Base-by-base conservation (phyloP, 2,888 invertebrate species). In the Eutolmus rufibarbis region DNA sequence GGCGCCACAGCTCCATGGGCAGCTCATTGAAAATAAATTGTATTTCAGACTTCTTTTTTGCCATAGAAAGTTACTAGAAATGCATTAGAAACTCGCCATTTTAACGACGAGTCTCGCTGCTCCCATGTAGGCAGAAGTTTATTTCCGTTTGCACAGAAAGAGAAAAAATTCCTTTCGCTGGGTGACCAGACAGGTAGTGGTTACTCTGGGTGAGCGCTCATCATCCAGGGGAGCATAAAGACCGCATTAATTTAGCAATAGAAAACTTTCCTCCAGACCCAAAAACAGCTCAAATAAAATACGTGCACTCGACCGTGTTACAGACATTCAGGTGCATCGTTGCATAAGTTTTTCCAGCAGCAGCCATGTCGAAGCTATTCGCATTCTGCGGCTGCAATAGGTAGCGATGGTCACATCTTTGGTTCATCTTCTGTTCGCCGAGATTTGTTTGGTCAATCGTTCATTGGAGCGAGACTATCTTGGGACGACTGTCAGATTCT, bases 391-490 rank as follows among this genome's bases (percentile, higher is more conserved):
- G 79, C 46, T 51, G 31, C 79, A 79, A 56, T 79, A 28, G 28
- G 51, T 7, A 28, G 51, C 23, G 23, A 79, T 79, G 79, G 79
- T 79, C 79, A 51, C 79, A 51, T 79, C 79, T 79, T 43, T 79
- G 79, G 46, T 4, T 31, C 43, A 28, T 46, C 51, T 79, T 79
- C 14, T 56, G 79, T 79, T 51, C 51, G 19, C 79, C 79, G 57
- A 57, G 82, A 57, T 66, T 66, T 82, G 57, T 66, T 57, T 66
- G 82, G 57, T 82, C 82, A 82, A 82, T 82, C 66, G 82, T 82
- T 31, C 82, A 82, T 37, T 23, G 57, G 37, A 57, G 34, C 82
- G 37, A 82, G 37, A 57, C 66, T 79, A 51, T 16, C 79, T 51
- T 1, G 79, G 51, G 28, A 9, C 0, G 76, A 7, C 5, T 7